Evolutionary conservation across 2,113 vertebrate genomes (phyloP).

Genomic region (Tringa solitaria): DNA sequence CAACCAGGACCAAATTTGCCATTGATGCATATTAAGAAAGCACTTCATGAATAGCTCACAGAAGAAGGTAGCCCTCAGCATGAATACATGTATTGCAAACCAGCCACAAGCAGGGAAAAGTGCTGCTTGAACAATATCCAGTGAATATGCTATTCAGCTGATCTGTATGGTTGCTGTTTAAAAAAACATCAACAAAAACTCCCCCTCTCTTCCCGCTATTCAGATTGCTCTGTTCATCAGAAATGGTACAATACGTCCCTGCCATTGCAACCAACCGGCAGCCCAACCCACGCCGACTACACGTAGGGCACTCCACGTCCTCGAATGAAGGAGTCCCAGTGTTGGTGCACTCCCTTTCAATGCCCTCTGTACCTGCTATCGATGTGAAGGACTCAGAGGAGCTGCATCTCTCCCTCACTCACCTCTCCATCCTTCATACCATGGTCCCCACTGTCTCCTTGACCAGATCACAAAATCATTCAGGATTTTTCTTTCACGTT

Average conservation of each 20-base stretch:
- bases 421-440: not conserved
- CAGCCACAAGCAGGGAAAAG: not conserved
- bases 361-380: not conserved
- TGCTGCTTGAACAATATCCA: not conserved
- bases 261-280: not conserved
- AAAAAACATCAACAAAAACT: slow-evolving; percentile 9
- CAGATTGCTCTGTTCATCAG: not conserved
- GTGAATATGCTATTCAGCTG: slow-evolving; percentile 7
- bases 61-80: slow-evolving; percentile 1
- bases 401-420: not conserved
- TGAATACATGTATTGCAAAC: not conserved
- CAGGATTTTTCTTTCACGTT: not conserved
- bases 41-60: not conserved
- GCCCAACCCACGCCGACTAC: not conserved
- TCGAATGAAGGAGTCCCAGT: not conserved
- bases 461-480: not conserved
- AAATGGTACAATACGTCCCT: not conserved
- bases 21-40: slow-evolving; percentile 1
- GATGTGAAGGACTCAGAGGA: not conserved
- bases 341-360: not conserved
- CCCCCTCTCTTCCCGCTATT: not conserved
- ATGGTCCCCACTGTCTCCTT: not conserved
- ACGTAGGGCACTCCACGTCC: not conserved
- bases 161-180: not conserved
- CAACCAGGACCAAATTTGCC: not conserved